Evolutionary conservation across 2,113 vertebrate species (phyloP).

Genomic region (Burhinus bistriatus): DNA sequence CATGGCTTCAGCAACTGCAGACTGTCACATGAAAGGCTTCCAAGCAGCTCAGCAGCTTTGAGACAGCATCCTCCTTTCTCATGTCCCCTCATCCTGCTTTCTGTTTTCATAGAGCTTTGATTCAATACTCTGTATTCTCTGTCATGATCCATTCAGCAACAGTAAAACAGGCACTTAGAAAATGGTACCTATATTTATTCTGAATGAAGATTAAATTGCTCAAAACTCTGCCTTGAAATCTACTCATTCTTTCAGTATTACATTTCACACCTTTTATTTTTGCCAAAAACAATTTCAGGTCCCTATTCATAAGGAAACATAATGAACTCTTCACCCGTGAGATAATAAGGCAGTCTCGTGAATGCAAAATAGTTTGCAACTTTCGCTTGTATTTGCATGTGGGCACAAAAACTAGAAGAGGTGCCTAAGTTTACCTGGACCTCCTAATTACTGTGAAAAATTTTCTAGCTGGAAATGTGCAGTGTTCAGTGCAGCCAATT

Average conservation of each 20-base stretch:
- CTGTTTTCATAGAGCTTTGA: not conserved
- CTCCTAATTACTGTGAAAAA: not conserved
- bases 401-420: not conserved
- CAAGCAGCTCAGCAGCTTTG: not conserved
- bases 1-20: not conserved
- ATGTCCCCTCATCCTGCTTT: not conserved
- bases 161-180: not conserved
- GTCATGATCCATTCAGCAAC: not conserved
- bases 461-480: rapidly evolving
- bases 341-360: not conserved
- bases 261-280: not conserved
- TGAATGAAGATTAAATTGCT: not conserved
- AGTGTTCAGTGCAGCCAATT: not conserved
- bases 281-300: not conserved
- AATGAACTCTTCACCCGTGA: not conserved
- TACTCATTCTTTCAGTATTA: not conserved
- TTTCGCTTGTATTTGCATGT: rapidly evolving
- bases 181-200: not conserved
- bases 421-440: not conserved
- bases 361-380: not conserved
- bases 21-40: constrained; percentile 16
- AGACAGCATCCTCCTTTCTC: not conserved
- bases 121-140: not conserved
- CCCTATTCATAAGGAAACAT: not conserved
- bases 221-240: not conserved